Percentiles rank a stretch among this genome's conserved stretches.
Conservation (phyloP, 2,113 vertebrate genomes). For the Phalacrocorax pelagicus region DNA sequence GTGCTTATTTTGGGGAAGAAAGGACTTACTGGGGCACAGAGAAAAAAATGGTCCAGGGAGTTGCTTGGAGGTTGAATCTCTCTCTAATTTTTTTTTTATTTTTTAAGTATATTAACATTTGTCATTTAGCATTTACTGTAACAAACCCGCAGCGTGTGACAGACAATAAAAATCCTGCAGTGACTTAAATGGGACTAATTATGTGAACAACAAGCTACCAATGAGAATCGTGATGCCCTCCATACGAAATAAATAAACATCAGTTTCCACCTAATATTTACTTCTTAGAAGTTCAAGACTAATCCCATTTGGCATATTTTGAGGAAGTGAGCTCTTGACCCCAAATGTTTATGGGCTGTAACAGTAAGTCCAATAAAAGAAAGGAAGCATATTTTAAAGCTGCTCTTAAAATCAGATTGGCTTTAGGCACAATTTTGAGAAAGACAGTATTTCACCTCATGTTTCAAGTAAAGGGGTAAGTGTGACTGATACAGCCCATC, state of each 20-base stretch:
- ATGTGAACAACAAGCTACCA: constrained; percentile 8
- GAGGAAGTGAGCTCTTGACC: constrained; percentile 50
- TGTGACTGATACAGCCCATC: neutral
- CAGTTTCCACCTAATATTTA: constrained; percentile 38
- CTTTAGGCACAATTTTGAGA: neutral
- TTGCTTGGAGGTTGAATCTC: neutral
- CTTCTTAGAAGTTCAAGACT: constrained; percentile 3
- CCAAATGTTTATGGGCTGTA: constrained; percentile 29
- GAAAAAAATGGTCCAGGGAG: neutral
- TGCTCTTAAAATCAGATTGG: constrained; percentile 32
- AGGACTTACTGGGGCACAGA: neutral
- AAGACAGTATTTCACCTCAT: neutral
- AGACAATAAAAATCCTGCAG: constrained; percentile 17
- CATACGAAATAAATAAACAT: constrained; percentile 9
- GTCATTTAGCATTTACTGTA: neutral
- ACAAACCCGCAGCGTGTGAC: neutral
- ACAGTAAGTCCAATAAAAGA: constrained; percentile 27
- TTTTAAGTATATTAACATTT: neutral
- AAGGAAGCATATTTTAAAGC: constrained; percentile 27
- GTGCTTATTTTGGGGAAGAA: neutral
- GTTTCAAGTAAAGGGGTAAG: neutral
- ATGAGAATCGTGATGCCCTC: neutral
- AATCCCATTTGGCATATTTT: constrained; percentile 35
- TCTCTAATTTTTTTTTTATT: neutral
- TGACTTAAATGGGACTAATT: constrained; percentile 4